Evolutionary conservation across 2,888 invertebrate genomes (phyloP).

Genomic region (Octodonta nipae): DNA sequence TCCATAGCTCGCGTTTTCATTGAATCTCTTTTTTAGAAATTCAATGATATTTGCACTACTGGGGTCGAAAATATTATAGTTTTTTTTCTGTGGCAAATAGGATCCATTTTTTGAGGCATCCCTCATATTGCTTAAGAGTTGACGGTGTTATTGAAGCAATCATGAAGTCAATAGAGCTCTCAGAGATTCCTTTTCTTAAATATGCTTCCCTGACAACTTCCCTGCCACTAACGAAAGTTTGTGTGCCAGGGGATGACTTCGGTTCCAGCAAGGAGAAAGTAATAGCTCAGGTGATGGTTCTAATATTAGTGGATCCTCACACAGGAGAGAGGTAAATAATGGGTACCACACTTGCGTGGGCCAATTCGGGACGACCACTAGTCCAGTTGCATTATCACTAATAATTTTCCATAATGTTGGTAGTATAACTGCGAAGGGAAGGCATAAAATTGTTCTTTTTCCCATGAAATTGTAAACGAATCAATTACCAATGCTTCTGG

Average conservation of each 20-base stretch:
- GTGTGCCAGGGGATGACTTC: neutral
- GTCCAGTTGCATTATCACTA: slow-evolving; percentile 4
- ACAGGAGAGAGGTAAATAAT: neutral
- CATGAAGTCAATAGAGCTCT: slow-evolving; percentile 11
- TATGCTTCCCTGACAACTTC: slow-evolving; percentile 15
- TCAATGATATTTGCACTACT: no score
- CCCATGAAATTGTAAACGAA: slow-evolving; percentile 12
- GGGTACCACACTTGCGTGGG: slow-evolving; percentile 6
- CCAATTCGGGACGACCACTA: slow-evolving; percentile 5
- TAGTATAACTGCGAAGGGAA: slow-evolving; percentile 10
- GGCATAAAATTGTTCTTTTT: slow-evolving; percentile 12
- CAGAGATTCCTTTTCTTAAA: slow-evolving; percentile 8
- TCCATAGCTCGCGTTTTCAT: no score
- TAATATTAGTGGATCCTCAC: neutral
- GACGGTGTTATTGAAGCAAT: slow-evolving; percentile 11
- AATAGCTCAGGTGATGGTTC: slow-evolving; percentile 4
- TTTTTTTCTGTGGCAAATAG: no score
- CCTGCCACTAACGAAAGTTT: slow-evolving; percentile 12
- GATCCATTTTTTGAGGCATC: no score
- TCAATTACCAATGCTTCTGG: slow-evolving; percentile 10
- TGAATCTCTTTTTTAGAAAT: no score
- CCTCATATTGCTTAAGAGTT: slow-evolving; percentile 8
- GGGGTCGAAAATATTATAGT: no score
- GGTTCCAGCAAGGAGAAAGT: slow-evolving; percentile 4
- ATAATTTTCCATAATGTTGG: slow-evolving; percentile 6